These are phyloP conservation scores for Pyrrhia umbra DNA, from an alignment of 2,888 invertebrate genomes.

Conservation along the genomic window DNA sequence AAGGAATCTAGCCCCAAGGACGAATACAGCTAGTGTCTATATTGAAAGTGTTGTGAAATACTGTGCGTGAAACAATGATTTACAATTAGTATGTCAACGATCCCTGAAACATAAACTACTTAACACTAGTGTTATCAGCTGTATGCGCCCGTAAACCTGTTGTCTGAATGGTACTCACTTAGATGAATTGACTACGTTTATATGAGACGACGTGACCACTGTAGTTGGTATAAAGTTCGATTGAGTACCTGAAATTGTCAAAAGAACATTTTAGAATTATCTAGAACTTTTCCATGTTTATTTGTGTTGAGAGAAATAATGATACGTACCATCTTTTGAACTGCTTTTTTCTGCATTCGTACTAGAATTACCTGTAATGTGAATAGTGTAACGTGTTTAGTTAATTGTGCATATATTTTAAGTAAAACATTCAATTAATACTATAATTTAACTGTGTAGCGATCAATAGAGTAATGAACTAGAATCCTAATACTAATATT, in stretches of 20 bases:
- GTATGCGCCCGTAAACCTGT: conserved; percentile 51
- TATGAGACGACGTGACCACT: conserved; percentile 88
- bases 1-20: conserved; percentile 41
- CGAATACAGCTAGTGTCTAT: conserved; percentile 58
- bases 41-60: conserved; percentile 36
- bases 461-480: no score
- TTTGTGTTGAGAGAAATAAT: conserved; percentile 15
- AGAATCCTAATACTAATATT: no score
- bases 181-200: conserved; percentile 89
- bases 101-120: conserved; percentile 39
- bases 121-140: conserved; percentile 37
- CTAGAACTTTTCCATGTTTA: not conserved
- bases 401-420: no score
- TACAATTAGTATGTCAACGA: conserved; percentile 12
- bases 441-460: no score
- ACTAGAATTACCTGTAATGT: conserved; percentile 85
- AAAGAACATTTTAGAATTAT: conserved; percentile 37
- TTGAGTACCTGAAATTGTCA: conserved; percentile 82
- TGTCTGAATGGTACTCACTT: conserved; percentile 80
- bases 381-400: conserved; percentile 33
- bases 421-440: no score
- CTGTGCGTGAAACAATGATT: conserved; percentile 49
- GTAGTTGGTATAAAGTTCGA: conserved; percentile 89
- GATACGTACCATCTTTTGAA: conserved; percentile 85
- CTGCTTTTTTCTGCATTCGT: conserved; percentile 87